phyloP scores from a whole-genome alignment of 2,888 invertebrate species.

The Eristalis arbustorum region DNA sequence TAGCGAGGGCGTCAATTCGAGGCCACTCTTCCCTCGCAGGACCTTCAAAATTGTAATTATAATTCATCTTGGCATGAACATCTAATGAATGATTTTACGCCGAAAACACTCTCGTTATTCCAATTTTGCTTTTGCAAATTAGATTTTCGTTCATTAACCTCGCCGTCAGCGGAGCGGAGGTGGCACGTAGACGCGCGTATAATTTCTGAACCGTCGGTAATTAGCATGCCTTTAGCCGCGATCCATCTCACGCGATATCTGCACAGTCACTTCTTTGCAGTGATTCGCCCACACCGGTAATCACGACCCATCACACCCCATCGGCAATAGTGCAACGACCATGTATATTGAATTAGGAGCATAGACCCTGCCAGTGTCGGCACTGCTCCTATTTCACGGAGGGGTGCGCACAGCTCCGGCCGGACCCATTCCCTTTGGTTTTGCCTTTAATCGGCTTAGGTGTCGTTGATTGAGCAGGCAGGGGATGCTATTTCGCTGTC shows the following conservation, averaged over 20 bases:
- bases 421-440: background rate
- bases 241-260: background rate
- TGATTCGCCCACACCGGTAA: background rate
- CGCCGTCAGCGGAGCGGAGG: background rate
- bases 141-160: slow-evolving; percentile 12
- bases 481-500: slow-evolving; percentile 7
- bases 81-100: slow-evolving; percentile 12
- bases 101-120: slow-evolving; percentile 2
- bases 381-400: background rate
- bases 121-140: slow-evolving; percentile 24
- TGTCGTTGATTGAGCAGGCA: slow-evolving; percentile 27
- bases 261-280: background rate
- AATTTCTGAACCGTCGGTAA: background rate
- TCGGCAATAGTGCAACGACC: background rate
- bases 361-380: background rate
- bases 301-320: background rate
- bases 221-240: background rate
- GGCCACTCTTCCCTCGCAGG: no score
- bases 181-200: background rate
- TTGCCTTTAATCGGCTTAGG: slow-evolving; percentile 27
- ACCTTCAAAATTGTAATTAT: background rate
- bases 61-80: background rate
- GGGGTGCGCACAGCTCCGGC: background rate
- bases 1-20: no score
- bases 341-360: background rate